Conservation (phyloP, 1,140 invertebrate genomes). For the Drosophila arawakana region DNA sequence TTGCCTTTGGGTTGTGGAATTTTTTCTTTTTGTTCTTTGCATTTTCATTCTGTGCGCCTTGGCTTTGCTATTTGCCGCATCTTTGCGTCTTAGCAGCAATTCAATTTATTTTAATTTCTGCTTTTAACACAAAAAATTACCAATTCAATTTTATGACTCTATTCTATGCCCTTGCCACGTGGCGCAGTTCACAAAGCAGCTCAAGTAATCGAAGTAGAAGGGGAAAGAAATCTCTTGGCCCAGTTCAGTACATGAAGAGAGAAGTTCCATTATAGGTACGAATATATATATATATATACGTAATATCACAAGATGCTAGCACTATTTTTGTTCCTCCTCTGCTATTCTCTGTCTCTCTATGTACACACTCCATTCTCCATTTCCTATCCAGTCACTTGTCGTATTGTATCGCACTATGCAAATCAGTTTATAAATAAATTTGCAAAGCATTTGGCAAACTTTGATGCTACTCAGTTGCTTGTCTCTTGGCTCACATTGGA, state of each 20-base stretch:
- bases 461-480: slow-evolving; percentile 32
- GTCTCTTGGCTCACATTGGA: slow-evolving; percentile 12
- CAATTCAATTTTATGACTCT: slow-evolving; percentile 82
- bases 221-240: not conserved
- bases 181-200: slow-evolving; percentile 54
- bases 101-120: slow-evolving; percentile 83
- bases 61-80: slow-evolving; percentile 44
- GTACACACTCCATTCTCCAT: not conserved
- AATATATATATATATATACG: not conserved
- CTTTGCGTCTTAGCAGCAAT: slow-evolving; percentile 75
- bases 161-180: slow-evolving; percentile 60
- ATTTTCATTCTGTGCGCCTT: slow-evolving; percentile 41
- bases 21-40: slow-evolving; percentile 30
- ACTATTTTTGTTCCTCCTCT: not conserved
- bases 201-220: slow-evolving; percentile 16
- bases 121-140: slow-evolving; percentile 83
- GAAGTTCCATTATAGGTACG: not conserved
- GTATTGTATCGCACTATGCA: slow-evolving; percentile 65
- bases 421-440: slow-evolving; percentile 78
- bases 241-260: not conserved
- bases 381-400: slow-evolving; percentile 9
- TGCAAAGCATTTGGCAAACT: slow-evolving; percentile 53
- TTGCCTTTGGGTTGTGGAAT: slow-evolving; percentile 47
- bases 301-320: not conserved
- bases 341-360: not conserved